A percentile compares a stretch with the other conserved stretches of the same genome.
Conservation (phyloP, 2,113 vertebrate species). For the Pseudopodoces humilis region DNA sequence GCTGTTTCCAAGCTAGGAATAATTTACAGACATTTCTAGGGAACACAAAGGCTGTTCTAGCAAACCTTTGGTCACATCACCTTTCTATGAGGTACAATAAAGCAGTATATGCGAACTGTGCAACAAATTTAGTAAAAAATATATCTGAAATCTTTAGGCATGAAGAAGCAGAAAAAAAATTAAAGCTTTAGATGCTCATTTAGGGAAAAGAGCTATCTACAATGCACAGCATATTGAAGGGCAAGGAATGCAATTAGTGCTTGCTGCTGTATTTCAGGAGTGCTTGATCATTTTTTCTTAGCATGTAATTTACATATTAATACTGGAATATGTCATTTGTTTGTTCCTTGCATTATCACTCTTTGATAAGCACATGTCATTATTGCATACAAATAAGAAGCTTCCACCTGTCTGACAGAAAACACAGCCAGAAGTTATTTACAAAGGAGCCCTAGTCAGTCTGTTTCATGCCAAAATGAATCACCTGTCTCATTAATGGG, state of each 20-base stretch:
- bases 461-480: background rate
- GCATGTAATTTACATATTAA: slow-evolving; percentile 15
- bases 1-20: background rate
- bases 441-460: background rate
- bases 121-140: background rate
- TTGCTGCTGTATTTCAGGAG: background rate
- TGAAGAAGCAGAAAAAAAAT: background rate
- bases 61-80: background rate
- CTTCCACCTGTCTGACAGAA: background rate
- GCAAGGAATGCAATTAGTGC: slow-evolving; percentile 12
- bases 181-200: background rate
- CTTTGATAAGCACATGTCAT: background rate
- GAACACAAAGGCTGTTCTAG: background rate
- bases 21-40: background rate
- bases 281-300: slow-evolving; percentile 4
- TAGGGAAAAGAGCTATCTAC: background rate
- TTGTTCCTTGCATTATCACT: background rate
- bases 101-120: background rate
- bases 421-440: background rate
- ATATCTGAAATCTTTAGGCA: background rate
- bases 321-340: slow-evolving; percentile 17
- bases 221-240: background rate
- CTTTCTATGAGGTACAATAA: background rate
- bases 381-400: background rate
- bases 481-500: background rate